phyloP scores from a whole-genome alignment of 2,797 vertebrate genomes.

The Galago senegalensis region DNA sequence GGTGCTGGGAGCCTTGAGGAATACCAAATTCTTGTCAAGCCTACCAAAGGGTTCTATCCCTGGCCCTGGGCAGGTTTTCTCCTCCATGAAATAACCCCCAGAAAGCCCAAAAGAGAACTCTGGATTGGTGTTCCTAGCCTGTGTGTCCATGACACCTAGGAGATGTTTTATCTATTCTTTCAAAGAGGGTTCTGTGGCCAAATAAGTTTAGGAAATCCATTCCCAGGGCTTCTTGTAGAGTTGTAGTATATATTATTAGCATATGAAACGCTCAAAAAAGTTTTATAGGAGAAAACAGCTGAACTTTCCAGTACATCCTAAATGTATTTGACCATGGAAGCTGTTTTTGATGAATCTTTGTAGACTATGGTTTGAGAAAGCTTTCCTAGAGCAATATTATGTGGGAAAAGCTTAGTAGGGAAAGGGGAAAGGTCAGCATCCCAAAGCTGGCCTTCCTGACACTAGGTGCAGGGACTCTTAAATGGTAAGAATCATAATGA shows the following conservation, averaged over 20 bases:
- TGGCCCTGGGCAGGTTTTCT: constrained; percentile 54
- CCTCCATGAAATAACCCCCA: constrained; percentile 34
- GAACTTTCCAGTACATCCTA: neutral
- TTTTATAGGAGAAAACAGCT: constrained; percentile 34
- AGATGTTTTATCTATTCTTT: constrained; percentile 60
- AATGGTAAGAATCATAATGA: neutral
- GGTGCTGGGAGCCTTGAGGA: neutral
- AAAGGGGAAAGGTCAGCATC: constrained; percentile 19
- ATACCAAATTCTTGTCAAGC: neutral
- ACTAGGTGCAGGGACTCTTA: neutral
- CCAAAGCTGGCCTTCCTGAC: neutral
- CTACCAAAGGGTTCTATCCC: constrained; percentile 36
- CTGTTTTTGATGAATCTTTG: constrained; percentile 24
- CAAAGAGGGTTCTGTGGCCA: constrained; percentile 60
- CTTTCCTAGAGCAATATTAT: neutral
- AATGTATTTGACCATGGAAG: constrained; percentile 64
- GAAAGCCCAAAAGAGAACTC: constrained; percentile 62
- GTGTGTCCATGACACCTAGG: constrained; percentile 17
- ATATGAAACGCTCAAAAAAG: neutral
- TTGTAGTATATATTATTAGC: rapidly evolving
- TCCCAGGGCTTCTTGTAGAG: neutral
- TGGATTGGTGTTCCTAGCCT: constrained; percentile 58
- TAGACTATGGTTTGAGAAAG: constrained; percentile 26
- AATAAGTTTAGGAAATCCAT: constrained; percentile 38
- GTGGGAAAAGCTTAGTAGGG: constrained; percentile 15